These are phyloP conservation scores for Aphrophora alni DNA, from an alignment of 2,888 invertebrate species.

Conservation along the genomic window DNA sequence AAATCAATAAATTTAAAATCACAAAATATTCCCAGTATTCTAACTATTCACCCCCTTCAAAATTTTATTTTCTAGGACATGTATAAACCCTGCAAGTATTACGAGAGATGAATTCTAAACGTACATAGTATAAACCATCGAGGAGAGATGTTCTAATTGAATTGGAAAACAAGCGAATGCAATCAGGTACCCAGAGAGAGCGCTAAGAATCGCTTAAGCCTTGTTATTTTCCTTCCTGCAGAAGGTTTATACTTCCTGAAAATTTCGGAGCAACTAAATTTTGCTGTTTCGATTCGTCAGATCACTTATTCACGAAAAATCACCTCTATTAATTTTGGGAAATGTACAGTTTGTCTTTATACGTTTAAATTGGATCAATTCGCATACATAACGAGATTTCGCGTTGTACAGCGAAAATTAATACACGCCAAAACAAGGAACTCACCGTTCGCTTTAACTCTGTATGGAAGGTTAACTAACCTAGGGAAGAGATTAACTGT, in stretches of 20 bases:
- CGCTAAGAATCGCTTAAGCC: not conserved
- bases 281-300: not conserved
- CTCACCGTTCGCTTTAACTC: not conserved
- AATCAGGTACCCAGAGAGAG: not conserved
- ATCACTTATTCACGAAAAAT: not conserved
- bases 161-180: not conserved
- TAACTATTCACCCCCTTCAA: too few species aligned
- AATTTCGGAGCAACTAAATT: not conserved
- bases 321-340: too few species aligned
- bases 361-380: not conserved
- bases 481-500: slow-evolving; percentile 34
- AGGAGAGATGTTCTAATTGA: not conserved
- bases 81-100: too few species aligned
- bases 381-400: not conserved
- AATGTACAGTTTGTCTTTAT: not conserved
- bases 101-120: not conserved
- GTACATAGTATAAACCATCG: not conserved
- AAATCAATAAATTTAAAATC: too few species aligned
- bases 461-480: slow-evolving; percentile 29
- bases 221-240: not conserved
- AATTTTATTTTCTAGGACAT: too few species aligned
- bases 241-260: not conserved
- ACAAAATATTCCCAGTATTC: too few species aligned
- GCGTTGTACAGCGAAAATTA: not conserved
- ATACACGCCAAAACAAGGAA: not conserved